Base-by-base conservation (phyloP, 1,140 invertebrate genomes). In the Brachionus koreanus region DNA sequence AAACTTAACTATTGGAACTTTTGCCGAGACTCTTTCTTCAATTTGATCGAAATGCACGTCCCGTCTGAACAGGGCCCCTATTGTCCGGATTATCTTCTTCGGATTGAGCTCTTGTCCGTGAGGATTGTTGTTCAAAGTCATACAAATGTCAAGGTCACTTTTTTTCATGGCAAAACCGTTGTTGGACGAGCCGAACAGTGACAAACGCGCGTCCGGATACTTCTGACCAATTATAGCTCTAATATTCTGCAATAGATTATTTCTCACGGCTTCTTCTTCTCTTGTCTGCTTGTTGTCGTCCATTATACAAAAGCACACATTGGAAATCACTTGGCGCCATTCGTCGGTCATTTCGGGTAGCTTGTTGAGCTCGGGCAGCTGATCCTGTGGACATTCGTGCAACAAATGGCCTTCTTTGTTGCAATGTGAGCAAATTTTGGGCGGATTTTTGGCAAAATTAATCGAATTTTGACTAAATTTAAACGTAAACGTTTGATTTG, bases 1-100 rank as follows among this genome's bases (percentile, higher is more conserved):
- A 85, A 91, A 91, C 85, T 92, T 92, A 4, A 92, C 88, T 82
- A 92, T 92, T 9, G 91, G 91, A n/a, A 92, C 91, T 87, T 92
- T 92, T 23, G 91, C 91, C 49, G 43, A 79, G 29, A 74, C 46
- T 43, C 74, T 77, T 82, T 75, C 33, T 13, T 52, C 43, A 57
- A 82, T 42, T 76, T 61, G 43, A 37, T 23, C 57, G 57, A 49
- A 49, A 37, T 79, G 9, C 0, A 5, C 5, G 19, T 79, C 76
- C 2, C 76, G 46, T 61, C 76, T 57, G 39, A 79, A 79, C 25
- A 79, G 23, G 10, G 49, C 19, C 3, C 76, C 76, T 0, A 79
- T 79, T 2, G 33, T 79, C 7, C 76, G 6, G 0, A 79, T 79
- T 3, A 79, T 79, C 13, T 43, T 39, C 39, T 79, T 79, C 2